Evolutionary conservation across 2,888 invertebrate genomes (phyloP).

Genomic region (Cephus spinipes): DNA sequence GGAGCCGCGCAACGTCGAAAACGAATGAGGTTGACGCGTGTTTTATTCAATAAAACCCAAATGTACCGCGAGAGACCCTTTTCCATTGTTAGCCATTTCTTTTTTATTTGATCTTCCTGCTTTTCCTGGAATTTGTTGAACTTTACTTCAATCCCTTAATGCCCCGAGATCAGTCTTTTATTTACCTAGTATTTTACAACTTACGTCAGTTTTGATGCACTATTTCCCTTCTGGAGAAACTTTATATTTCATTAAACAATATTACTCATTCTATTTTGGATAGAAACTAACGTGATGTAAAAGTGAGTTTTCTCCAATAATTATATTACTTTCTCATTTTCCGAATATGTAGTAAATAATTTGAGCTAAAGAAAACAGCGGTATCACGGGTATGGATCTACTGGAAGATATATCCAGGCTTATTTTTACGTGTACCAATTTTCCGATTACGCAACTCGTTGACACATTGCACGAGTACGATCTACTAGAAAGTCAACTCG

Average conservation of each 20-base stretch:
- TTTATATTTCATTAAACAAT: neutral
- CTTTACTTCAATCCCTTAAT: neutral
- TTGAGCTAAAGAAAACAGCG: no score
- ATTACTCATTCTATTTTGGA: neutral
- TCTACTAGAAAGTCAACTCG: no score
- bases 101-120: neutral
- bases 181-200: neutral
- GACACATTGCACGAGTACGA: no score
- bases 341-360: neutral
- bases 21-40: slow-evolving; percentile 30
- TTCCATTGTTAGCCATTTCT: slow-evolving; percentile 37
- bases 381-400: no score
- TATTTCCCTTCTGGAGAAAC: neutral
- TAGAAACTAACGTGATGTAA: neutral
- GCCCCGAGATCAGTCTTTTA: neutral
- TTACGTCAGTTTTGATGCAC: neutral
- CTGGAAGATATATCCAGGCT: no score
- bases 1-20: slow-evolving; percentile 25
- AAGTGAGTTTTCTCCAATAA: neutral
- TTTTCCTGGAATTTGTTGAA: neutral
- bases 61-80: slow-evolving; percentile 55
- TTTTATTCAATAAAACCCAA: slow-evolving; percentile 60
- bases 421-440: no score
- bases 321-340: neutral
- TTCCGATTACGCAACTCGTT: no score